These are phyloP conservation scores for Enteromius fasciolatus DNA, from an alignment of 2,797 vertebrate genomes.

Conservation along the genomic window DNA sequence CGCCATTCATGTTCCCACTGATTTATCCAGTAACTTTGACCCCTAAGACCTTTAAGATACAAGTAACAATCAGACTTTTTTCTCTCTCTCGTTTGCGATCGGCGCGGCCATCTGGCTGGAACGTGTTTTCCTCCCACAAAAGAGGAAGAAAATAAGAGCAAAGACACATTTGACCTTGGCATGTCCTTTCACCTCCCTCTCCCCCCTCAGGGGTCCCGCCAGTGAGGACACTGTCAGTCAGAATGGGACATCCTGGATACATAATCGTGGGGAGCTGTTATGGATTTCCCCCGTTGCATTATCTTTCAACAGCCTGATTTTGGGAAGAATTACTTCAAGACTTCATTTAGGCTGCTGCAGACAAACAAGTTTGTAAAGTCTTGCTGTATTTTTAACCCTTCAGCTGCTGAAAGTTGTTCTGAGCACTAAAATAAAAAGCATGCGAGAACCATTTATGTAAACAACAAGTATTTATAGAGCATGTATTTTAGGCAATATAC, in stretches of 20 bases:
- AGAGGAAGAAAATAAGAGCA: constrained; percentile 68
- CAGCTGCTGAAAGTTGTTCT: neutral
- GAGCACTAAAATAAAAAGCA: neutral
- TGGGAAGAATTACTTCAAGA: constrained; percentile 57
- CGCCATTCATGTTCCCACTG: constrained; percentile 14
- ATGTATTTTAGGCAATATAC: neutral
- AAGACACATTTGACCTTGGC: constrained; percentile 71
- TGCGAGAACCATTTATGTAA: neutral
- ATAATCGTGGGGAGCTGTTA: constrained; percentile 46
- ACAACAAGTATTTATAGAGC: neutral
- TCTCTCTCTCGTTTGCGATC: constrained; percentile 30
- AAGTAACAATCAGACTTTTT: constrained; percentile 29
- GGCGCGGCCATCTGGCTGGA: constrained; percentile 44
- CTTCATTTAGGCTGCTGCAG: constrained; percentile 42
- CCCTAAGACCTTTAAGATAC: constrained; percentile 33
- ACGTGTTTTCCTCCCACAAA: constrained; percentile 68
- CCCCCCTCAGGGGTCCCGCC: neutral
- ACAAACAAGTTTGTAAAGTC: constrained; percentile 40
- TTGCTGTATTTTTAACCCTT: constrained; percentile 51
- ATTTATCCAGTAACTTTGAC: constrained; percentile 26
- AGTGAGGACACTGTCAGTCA: constrained; percentile 48
- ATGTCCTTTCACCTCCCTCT: constrained; percentile 62
- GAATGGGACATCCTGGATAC: constrained; percentile 64
- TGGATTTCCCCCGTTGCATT: constrained; percentile 54
- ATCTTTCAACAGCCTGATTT: constrained; percentile 58